These are phyloP conservation scores for Planococcus citri DNA, from an alignment of 1,140 invertebrate genomes.

Conservation along the genomic window DNA sequence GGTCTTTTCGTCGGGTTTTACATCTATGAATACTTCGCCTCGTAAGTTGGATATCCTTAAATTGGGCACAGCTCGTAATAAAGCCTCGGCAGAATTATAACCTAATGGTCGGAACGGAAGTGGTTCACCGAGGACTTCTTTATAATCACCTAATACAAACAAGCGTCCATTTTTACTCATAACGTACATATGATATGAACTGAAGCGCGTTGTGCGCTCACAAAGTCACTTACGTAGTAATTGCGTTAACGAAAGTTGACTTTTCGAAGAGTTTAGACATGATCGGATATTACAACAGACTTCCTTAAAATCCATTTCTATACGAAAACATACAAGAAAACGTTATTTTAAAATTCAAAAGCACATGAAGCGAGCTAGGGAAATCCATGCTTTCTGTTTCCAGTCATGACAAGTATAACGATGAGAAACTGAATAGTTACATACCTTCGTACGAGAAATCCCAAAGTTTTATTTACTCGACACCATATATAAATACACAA, in stretches of 20 bases:
- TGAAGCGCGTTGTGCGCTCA: too few relatives aligned
- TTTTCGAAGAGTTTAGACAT: neutral
- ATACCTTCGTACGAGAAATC: too few relatives aligned
- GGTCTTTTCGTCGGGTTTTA: neutral
- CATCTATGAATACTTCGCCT: neutral
- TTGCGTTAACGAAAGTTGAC: neutral
- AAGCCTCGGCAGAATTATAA: neutral
- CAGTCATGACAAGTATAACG: too few relatives aligned
- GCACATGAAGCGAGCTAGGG: too few relatives aligned
- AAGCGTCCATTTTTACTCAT: neutral
- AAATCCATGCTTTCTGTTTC: too few relatives aligned
- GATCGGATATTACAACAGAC: neutral
- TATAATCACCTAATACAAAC: neutral
- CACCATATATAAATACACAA: too few relatives aligned
- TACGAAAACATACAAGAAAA: neutral
- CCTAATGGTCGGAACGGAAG: neutral
- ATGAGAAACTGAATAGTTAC: too few relatives aligned
- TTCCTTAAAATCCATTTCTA: neutral
- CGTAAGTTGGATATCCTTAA: neutral
- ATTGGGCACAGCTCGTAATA: neutral
- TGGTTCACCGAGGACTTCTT: neutral
- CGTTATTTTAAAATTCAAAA: neutral
- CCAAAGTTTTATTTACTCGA: too few relatives aligned
- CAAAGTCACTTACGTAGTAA: constrained; percentile 3
- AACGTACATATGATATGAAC: too few relatives aligned